These are phyloP conservation scores for Rhopalosiphum maidis DNA, from an alignment of 1,140 invertebrate species.

Conservation along the genomic window DNA sequence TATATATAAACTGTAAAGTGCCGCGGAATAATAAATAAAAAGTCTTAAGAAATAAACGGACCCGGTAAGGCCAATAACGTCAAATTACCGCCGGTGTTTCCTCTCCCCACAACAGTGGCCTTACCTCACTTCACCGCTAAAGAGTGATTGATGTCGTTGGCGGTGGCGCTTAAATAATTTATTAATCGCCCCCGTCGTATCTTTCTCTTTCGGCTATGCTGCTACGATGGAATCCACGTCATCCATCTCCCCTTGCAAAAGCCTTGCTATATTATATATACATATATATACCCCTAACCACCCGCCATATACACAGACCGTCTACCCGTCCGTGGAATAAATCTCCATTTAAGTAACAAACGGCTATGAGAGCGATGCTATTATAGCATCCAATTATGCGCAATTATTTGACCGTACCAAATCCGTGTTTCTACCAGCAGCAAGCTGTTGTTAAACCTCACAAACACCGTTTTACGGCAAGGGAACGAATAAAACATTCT, in stretches of 20 bases:
- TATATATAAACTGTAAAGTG: not conserved
- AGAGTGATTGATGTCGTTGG: conserved; percentile 50
- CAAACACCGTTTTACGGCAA: not conserved
- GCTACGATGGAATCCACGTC: not conserved
- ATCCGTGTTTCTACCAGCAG: not conserved
- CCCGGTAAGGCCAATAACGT: conserved; percentile 45
- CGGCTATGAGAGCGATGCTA: not conserved
- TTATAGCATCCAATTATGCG: not conserved
- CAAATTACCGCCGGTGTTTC: conserved; percentile 28
- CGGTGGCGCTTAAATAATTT: conserved; percentile 45
- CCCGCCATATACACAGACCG: not conserved
- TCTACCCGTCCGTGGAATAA: not conserved
- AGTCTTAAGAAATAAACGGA: not conserved
- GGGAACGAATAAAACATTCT: not conserved
- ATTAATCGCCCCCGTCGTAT: conserved; percentile 38
- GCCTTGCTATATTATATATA: not conserved
- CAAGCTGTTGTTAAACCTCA: not conserved
- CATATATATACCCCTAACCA: not conserved
- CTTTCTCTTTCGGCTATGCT: not conserved
- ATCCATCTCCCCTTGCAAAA: not conserved
- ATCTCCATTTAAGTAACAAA: conserved; percentile 27
- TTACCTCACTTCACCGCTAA: not conserved
- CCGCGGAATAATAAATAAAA: conserved; percentile 42
- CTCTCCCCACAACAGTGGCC: not conserved
- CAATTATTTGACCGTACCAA: conserved; percentile 19